These are phyloP conservation scores for Campylomormyrus tamandua DNA, from an alignment of 2,113 vertebrate genomes.

Conservation along the genomic window DNA sequence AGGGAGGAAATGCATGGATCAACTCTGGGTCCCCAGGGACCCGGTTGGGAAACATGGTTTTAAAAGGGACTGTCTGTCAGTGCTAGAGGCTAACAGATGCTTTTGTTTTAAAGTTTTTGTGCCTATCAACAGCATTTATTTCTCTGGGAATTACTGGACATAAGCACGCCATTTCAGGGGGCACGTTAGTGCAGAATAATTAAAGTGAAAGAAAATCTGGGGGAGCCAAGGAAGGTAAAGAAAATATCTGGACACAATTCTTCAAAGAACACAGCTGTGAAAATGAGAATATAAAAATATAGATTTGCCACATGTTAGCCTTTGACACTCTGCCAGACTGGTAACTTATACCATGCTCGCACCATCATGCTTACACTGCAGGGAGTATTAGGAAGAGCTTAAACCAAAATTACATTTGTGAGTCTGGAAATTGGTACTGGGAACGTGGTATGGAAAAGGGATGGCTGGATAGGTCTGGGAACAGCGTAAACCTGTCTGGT, in stretches of 20 bases:
- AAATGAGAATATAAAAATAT: neutral
- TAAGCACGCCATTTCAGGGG: neutral
- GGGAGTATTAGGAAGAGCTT: neutral
- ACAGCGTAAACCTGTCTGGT: neutral
- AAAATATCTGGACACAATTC: neutral
- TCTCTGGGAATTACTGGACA: neutral
- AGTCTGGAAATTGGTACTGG: neutral
- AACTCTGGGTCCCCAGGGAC: neutral
- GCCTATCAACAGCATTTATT: neutral
- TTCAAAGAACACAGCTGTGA: neutral
- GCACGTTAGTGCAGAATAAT: neutral
- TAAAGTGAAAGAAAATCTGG: neutral
- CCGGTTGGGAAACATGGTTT: neutral
- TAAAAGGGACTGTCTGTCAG: slow-evolving; percentile 24
- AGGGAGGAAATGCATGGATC: neutral
- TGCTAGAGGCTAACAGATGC: slow-evolving; percentile 4
- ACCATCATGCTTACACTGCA: neutral
- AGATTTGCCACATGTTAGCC: neutral
- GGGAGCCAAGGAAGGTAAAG: neutral
- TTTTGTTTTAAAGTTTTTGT: slow-evolving; percentile 9
- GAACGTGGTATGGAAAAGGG: neutral
- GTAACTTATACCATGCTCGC: neutral
- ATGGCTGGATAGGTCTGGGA: neutral
- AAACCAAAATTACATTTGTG: neutral
- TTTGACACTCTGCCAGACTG: neutral